Evolutionary conservation across 2,113 vertebrate species (phyloP), one percentile per base, ranked within the genome.

Genomic region (Pelobates fuscus): DNA sequence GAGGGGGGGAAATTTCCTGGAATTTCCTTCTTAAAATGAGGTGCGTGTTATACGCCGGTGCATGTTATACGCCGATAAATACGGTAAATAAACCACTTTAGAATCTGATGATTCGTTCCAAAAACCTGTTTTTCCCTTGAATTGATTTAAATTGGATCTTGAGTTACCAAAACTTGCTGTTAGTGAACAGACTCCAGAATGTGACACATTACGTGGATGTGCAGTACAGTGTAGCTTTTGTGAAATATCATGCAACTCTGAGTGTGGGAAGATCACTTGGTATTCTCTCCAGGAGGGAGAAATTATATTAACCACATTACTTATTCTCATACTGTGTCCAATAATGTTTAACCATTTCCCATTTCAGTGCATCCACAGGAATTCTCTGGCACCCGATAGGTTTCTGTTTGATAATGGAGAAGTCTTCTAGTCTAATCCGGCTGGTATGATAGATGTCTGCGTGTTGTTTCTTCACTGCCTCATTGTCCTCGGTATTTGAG

Each of bases 271-370:
- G 55, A 71, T 44, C 8, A 29, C 10, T 25, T 15, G 23, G 7
- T 26, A 46, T 52, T 24, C 24, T 23, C n/a, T 20, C 5, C 54
- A 58, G 32, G 8, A 58, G 58, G 27, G 58, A 46, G 8, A 61
- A 25, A 30, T 43, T 57, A 49, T 43, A 37, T 29, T 44, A 3
- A 27, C 10, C 15, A 30, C 20, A 32, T 30, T 15, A 54, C 43
- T 71, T 49, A 43, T 71, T 61, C 37, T 41, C 70, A 62, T 62
- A 18, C 29, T 27, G 41, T 14, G 2, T 49, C 24, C 70, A 30
- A 0, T 63, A 71, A 71, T 71, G 26, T 61, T 46, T 71, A 71
- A 71, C 70, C 61, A 62, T 62, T 71, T 71, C 60, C 44, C 43
- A 62, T 25, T 61, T 46, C 21, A 43, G 66, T 54, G 18, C 6